Evolutionary conservation across 2,797 vertebrate genomes (phyloP).

Genomic region (Takifugu rubripes): DNA sequence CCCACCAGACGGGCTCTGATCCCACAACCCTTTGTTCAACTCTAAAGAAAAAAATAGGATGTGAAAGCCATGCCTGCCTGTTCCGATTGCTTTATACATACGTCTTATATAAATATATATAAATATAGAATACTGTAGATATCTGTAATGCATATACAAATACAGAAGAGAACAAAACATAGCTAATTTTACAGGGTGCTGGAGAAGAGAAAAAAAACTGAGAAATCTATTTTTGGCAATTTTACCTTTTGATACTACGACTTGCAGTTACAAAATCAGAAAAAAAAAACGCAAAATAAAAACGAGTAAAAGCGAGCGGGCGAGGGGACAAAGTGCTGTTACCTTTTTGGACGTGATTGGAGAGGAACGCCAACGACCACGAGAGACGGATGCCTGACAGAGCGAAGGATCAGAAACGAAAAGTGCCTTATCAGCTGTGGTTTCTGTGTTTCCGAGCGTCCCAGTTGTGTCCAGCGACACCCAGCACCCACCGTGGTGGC

Average conservation of each 20-base stretch:
- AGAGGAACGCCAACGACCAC: conserved; percentile 65
- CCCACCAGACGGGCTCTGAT: conserved; percentile 51
- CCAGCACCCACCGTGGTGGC: conserved; percentile 70
- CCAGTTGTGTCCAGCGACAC: conserved; percentile 75
- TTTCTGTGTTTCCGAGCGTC: conserved; percentile 75
- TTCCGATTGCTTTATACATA: conserved; percentile 99
- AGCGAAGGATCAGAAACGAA: conserved; percentile 43
- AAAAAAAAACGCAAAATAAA: conserved; percentile 79
- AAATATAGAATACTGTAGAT: conserved; percentile 90
- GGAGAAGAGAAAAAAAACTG: conserved; percentile 84
- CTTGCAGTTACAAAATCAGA: conserved; percentile 91
- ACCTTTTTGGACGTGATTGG: conserved; percentile 67
- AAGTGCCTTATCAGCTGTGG: conserved; percentile 83
- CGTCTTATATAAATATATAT: conserved; percentile 80
- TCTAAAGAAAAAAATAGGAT: conserved; percentile 98
- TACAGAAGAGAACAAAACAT: conserved; percentile 94
- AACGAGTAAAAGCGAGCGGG: conserved; percentile 47
- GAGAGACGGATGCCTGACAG: conserved; percentile 40
- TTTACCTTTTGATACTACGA: conserved; percentile 99
- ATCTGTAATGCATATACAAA: conserved; percentile 93
- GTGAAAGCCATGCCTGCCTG: conserved; percentile 99
- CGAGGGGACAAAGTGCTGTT: conserved; percentile 56
- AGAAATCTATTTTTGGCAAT: conserved; percentile 98
- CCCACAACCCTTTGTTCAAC: conserved; percentile 80
- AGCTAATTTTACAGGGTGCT: conserved; percentile 99